Percentiles rank a stretch among this genome's conserved stretches.
Conservation (phyloP, 1,140 invertebrate species). For the Sarcophaga bullata region DNA sequence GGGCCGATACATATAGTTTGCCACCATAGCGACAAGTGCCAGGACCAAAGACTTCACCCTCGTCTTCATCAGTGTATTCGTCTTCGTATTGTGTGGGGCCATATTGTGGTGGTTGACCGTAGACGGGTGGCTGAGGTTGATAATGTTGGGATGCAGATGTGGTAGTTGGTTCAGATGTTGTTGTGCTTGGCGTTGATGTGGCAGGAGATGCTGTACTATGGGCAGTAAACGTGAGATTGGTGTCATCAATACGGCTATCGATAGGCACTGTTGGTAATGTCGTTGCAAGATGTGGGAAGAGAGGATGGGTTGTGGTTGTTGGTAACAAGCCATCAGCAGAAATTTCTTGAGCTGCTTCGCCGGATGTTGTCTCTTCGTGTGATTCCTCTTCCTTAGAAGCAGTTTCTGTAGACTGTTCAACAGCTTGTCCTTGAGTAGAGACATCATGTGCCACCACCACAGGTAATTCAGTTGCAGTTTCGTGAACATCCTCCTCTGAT, state of each 20-base stretch:
- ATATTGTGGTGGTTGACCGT: slow-evolving; percentile 62
- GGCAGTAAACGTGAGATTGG: slow-evolving; percentile 43
- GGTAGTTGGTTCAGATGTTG: slow-evolving; percentile 45
- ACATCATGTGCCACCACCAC: slow-evolving; percentile 25
- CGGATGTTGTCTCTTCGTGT: slow-evolving; percentile 13
- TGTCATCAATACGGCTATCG: slow-evolving; percentile 50
- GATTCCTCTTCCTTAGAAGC: slow-evolving; percentile 42
- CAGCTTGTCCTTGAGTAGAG: slow-evolving; percentile 17
- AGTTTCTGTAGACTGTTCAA: slow-evolving; percentile 37
- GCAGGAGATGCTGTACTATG: slow-evolving; percentile 39
- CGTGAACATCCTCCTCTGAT: neutral
- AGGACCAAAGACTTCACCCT: slow-evolving; percentile 80
- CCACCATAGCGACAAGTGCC: slow-evolving; percentile 91
- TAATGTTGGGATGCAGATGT: slow-evolving; percentile 51
- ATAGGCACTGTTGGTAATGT: slow-evolving; percentile 48
- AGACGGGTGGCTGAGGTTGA: slow-evolving; percentile 59
- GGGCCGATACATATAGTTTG: slow-evolving; percentile 91
- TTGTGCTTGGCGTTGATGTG: slow-evolving; percentile 45
- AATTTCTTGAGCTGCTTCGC: slow-evolving; percentile 29
- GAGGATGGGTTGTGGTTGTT: slow-evolving; percentile 55
- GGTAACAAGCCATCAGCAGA: slow-evolving; percentile 35
- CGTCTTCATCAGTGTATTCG: slow-evolving; percentile 76
- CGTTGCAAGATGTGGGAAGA: slow-evolving; percentile 52
- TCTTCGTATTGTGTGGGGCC: slow-evolving; percentile 66
- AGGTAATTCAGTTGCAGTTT: neutral